phyloP scores from a whole-genome alignment of 2,797 vertebrate species.

The Channallabes apus region DNA sequence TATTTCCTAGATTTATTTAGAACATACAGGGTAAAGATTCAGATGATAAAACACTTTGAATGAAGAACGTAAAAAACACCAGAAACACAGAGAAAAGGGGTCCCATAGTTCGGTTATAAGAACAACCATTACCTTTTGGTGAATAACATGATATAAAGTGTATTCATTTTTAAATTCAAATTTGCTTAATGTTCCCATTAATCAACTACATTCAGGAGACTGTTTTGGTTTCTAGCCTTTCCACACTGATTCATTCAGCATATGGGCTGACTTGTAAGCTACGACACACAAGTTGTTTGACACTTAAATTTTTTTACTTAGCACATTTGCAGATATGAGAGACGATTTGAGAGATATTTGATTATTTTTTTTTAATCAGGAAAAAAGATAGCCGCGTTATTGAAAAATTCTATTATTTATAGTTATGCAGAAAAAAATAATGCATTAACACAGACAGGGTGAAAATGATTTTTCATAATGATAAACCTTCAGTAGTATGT shows the following conservation, averaged over 20 bases:
- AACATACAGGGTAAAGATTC: not conserved
- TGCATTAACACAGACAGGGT: not conserved
- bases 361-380: conserved; percentile 8
- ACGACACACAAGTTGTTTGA: not conserved
- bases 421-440: not conserved
- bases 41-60: not conserved
- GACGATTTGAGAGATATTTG: not conserved
- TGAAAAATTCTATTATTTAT: not conserved
- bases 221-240: not conserved
- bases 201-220: not conserved
- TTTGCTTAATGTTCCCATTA: not conserved
- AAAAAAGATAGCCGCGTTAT: not conserved
- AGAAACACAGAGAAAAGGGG: conserved; percentile 1
- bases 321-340: not conserved
- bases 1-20: not conserved
- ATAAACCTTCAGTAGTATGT: not conserved
- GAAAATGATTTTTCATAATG: not conserved
- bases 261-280: not conserved
- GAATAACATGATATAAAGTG: not conserved
- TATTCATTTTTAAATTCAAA: not conserved
- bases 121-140: not conserved
- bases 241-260: not conserved
- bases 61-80: not conserved
- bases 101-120: not conserved
- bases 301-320: not conserved